These are phyloP conservation scores for Rhabditophanes sp. DNA, from an alignment of 2,888 invertebrate species.

Conservation along the genomic window DNA sequence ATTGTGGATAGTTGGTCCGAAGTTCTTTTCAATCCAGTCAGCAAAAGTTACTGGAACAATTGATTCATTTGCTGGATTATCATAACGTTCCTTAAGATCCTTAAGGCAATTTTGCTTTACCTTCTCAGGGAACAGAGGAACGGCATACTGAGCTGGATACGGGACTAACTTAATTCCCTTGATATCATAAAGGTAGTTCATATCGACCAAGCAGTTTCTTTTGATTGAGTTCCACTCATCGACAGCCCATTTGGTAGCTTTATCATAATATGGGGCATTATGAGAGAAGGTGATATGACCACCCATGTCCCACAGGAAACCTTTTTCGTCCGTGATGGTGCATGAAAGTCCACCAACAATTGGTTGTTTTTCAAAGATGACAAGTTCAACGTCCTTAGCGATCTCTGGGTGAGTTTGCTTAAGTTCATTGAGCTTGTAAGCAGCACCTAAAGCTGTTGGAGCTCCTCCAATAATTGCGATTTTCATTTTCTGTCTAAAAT, in stretches of 20 bases:
- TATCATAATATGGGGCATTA: constrained; percentile 42
- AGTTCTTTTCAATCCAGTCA: constrained; percentile 40
- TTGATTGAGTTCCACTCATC: constrained; percentile 40
- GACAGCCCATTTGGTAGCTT: constrained; percentile 39
- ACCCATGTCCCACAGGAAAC: constrained; percentile 44
- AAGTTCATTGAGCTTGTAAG: constrained; percentile 37
- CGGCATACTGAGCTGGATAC: constrained; percentile 43
- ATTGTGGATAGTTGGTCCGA: constrained; percentile 38
- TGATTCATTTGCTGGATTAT: constrained; percentile 17
- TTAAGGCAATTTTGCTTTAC: constrained; percentile 28
- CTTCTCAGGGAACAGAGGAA: constrained; percentile 36
- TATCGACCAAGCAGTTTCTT: constrained; percentile 40
- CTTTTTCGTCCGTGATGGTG: constrained; percentile 36
- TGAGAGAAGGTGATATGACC: constrained; percentile 43
- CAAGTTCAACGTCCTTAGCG: constrained; percentile 27
- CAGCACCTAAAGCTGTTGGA: constrained; percentile 41
- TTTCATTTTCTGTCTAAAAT: too few relatives aligned
- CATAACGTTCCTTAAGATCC: constrained; percentile 39
- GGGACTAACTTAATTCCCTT: constrained; percentile 38
- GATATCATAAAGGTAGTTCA: constrained; percentile 34
- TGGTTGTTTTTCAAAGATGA: constrained; percentile 26
- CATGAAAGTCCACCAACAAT: constrained; percentile 36
- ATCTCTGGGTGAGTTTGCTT: constrained; percentile 18
- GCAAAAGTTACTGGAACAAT: constrained; percentile 31
- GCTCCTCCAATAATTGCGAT: constrained; percentile 38